Percentiles rank a stretch among this genome's conserved stretches.
phyloP scores from a whole-genome alignment of 1,140 invertebrate species.

The Nasonia giraulti region DNA sequence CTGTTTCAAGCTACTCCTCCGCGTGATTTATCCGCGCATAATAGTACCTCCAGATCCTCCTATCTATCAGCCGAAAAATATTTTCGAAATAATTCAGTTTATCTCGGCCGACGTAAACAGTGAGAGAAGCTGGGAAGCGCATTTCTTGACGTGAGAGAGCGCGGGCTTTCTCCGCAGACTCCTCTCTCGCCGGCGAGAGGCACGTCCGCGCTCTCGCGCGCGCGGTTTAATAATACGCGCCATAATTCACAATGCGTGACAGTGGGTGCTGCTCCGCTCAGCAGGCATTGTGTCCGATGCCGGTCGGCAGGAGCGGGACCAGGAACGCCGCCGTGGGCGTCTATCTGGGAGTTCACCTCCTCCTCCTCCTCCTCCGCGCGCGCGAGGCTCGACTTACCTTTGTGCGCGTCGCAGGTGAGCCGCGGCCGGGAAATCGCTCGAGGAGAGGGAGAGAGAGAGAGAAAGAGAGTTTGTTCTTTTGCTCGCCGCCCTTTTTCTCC shows the following conservation, averaged over 20 bases:
- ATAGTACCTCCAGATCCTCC: too few species aligned
- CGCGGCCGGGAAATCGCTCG: constrained; percentile 12
- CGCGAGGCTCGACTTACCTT: constrained; percentile 55
- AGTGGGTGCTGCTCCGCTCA: constrained; percentile 61
- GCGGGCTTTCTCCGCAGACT: constrained; percentile 13
- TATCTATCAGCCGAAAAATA: neutral
- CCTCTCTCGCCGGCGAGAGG: constrained; percentile 19
- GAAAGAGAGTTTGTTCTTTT: neutral
- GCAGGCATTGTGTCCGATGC: constrained; percentile 63
- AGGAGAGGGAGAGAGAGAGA: neutral
- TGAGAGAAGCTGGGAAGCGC: neutral
- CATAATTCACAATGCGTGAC: constrained; percentile 66
- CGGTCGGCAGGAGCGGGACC: constrained; percentile 41
- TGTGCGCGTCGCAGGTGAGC: constrained; percentile 58
- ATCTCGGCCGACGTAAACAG: neutral
- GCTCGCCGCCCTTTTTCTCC: neutral
- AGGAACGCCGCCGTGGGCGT: constrained; percentile 56
- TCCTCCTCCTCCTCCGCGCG: too few species aligned
- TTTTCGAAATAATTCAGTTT: too few species aligned
- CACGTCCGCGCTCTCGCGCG: constrained; percentile 35
- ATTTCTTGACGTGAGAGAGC: neutral
- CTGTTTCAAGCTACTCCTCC: too few species aligned
- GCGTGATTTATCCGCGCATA: too few species aligned
- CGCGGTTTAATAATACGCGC: constrained; percentile 64
- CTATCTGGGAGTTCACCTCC: constrained; percentile 57